Evolutionary conservation across 2,888 invertebrate genomes (phyloP).

Genomic region (Chalcosyrphus nemorum): DNA sequence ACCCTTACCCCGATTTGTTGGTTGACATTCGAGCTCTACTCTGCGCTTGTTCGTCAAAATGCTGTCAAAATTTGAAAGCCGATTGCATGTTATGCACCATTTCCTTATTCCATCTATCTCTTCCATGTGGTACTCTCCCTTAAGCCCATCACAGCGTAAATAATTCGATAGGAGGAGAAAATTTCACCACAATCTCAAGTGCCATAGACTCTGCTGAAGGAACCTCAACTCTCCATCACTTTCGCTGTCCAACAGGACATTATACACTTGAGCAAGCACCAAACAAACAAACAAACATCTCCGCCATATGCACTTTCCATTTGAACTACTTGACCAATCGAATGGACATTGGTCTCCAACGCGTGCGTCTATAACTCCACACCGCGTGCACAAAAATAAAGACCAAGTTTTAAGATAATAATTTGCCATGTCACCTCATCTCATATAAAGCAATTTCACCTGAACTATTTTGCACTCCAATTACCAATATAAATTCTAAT

Average conservation of each 20-base stretch:
- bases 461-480: constrained; percentile 72
- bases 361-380: background rate
- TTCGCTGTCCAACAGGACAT: constrained; percentile 62
- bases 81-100: too few species aligned
- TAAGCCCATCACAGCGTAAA: background rate
- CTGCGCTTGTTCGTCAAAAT: too few species aligned
- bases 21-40: too few species aligned
- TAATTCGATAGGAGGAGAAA: constrained; percentile 11
- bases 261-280: constrained; percentile 41
- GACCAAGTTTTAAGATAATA: constrained; percentile 42
- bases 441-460: constrained; percentile 61
- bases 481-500: constrained; percentile 69
- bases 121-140: background rate
- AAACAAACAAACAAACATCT: constrained; percentile 60
- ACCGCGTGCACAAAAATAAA: constrained; percentile 4
- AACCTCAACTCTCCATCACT: constrained; percentile 44
- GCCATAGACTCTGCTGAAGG: constrained; percentile 22
- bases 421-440: constrained; percentile 54
- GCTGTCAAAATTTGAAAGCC: too few species aligned
- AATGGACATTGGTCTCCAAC: constrained; percentile 23
- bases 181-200: constrained; percentile 52
- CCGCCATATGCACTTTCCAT: constrained; percentile 53
- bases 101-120: too few species aligned
- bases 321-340: constrained; percentile 66
- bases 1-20: too few species aligned